These are phyloP conservation scores for Acanthopagrus latus DNA, from an alignment of 2,797 vertebrate genomes.

Conservation along the genomic window DNA sequence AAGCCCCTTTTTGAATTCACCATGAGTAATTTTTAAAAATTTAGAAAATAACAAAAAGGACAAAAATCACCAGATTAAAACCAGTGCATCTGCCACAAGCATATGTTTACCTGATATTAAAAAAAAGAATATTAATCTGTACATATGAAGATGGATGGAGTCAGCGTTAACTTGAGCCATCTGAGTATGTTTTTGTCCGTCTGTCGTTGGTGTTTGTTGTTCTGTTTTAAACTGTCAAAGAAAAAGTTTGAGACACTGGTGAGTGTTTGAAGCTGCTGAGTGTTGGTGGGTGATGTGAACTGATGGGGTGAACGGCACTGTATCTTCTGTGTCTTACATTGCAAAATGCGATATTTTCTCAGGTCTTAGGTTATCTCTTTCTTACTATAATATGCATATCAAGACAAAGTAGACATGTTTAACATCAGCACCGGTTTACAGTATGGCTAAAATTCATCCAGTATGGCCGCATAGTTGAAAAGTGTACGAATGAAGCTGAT, in stretches of 20 bases:
- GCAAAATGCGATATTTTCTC: conserved; percentile 82
- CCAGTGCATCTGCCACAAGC: conserved; percentile 54
- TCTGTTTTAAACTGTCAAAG: conserved; percentile 62
- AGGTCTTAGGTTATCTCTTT: conserved; percentile 79
- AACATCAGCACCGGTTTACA: conserved; percentile 67
- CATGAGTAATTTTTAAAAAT: conserved; percentile 54
- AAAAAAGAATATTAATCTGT: conserved; percentile 41
- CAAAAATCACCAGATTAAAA: conserved; percentile 43
- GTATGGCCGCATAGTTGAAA: conserved; percentile 27
- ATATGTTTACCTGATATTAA: conserved; percentile 69
- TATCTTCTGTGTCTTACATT: conserved; percentile 77
- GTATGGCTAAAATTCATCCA: conserved; percentile 49
- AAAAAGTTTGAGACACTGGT: conserved; percentile 48
- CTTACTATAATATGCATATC: conserved; percentile 80
- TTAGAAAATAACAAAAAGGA: conserved; percentile 52
- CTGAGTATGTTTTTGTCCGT: conserved; percentile 68
- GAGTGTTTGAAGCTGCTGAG: conserved; percentile 52
- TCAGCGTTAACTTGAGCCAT: conserved; percentile 52
- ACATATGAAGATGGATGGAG: conserved; percentile 65
- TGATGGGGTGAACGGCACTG: conserved; percentile 65
- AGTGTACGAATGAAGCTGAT: conserved; percentile 59
- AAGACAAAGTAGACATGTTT: conserved; percentile 70
- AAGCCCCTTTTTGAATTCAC: conserved; percentile 71
- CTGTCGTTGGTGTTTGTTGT: conserved; percentile 64
- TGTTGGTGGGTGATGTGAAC: conserved; percentile 56